phyloP scores from a whole-genome alignment of 2,113 vertebrate species.

The Calidris pugnax region DNA sequence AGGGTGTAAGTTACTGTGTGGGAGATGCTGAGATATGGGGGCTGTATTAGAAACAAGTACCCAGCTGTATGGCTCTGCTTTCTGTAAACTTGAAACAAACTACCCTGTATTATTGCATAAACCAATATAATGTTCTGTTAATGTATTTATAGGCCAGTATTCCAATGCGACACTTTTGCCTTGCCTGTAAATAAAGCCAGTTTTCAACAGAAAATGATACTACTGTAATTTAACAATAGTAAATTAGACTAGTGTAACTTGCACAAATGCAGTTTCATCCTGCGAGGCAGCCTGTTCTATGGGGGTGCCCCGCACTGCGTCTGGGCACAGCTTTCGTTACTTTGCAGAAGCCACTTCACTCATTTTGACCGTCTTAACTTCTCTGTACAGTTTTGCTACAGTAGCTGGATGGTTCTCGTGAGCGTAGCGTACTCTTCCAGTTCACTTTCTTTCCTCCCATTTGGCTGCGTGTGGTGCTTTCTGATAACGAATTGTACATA shows the following conservation, averaged over 20 bases:
- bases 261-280: not conserved
- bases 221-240: not conserved
- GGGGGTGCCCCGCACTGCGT: accelerated
- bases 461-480: not conserved
- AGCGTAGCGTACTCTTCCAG: not conserved
- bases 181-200: not conserved
- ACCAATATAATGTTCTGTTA: not conserved
- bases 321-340: not conserved
- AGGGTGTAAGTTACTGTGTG: not conserved
- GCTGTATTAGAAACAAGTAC: not conserved
- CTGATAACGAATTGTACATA: not conserved
- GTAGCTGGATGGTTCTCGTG: not conserved
- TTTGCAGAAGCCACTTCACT: not conserved
- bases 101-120: not conserved
- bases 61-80: not conserved
- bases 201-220: not conserved
- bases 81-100: not conserved
- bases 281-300: not conserved
- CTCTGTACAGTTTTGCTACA: not conserved
- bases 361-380: not conserved
- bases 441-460: not conserved
- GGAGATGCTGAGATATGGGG: not conserved
- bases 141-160: not conserved
- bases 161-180: accelerated
- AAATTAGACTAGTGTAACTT: not conserved